Evolutionary conservation across 2,113 vertebrate species (phyloP), one percentile per base, ranked within the genome.

Genomic region (Mandrillus leucophaeus): DNA sequence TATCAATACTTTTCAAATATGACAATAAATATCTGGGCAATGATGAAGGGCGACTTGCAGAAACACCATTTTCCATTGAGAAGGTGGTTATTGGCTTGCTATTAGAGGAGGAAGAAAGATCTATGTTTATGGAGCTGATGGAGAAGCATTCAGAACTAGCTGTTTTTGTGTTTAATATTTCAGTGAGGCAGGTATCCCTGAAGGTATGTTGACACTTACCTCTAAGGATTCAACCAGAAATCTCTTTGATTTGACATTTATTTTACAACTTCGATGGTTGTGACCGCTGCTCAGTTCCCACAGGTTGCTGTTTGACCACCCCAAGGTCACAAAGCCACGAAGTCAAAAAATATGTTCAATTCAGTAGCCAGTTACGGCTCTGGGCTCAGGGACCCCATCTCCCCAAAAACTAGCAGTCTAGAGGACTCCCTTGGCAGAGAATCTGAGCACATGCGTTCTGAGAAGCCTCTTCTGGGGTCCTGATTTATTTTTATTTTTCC

Each of bases 41-140:
- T 45, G 30, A 16, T 8, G 20, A 57, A 17, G 25, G 43, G 25
- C 17, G 1, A 0, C 38, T 17, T 73, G 48, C n/a, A 87, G 75
- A 83, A 76, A 38, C 1, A 52, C 3, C 11, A 2, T 45, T 50
- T 52, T 11, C 73, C 38, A 1, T 0, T 0, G 64, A 25, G 14
- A 35, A 35, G n/a, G 16, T 7, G 8, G 2, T 40, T 32, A 25
- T n/a, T 4, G 59, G 25, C n/a, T 66, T 5, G 3, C 27, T 17
- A 6, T 25, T 35, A 10, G 0, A 27, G 32, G 35, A 13, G 25
- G 25, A 14, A 57, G 27, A 16, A 38, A 57, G 38, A 20, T 16
- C 0, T n/a, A 0, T 55, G 25, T 0, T 0, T 2, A 0, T 1
- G 20, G 75, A 25, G 25, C 25, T 18, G 32, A 50, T 17, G 70